Evolutionary conservation across 2,113 vertebrate species (phyloP).

Genomic region (Montifringilla adamsi): DNA sequence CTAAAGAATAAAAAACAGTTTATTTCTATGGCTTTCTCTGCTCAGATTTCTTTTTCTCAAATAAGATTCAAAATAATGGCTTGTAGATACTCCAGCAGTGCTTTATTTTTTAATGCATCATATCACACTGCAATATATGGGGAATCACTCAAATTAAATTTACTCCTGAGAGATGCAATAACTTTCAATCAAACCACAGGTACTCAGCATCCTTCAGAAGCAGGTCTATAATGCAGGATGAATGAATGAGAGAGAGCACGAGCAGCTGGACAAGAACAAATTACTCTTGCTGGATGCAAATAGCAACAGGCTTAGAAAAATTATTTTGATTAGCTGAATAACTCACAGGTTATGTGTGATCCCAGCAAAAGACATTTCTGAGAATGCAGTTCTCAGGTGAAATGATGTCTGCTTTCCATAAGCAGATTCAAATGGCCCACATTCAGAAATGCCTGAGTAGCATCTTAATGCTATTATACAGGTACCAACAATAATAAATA

Average conservation of each 20-base stretch:
- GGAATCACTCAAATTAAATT: slow-evolving; percentile 38
- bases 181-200: slow-evolving; percentile 37
- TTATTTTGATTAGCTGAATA: background rate
- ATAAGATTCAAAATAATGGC: background rate
- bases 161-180: slow-evolving; percentile 7
- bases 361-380: background rate
- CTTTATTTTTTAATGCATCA: slow-evolving; percentile 26
- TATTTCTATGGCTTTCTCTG: background rate
- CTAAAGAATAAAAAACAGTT: background rate
- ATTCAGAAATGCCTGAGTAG: background rate
- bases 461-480: background rate
- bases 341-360: background rate
- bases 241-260: background rate
- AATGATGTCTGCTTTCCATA: background rate
- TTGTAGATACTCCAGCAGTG: background rate
- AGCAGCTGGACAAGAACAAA: background rate
- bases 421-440: background rate
- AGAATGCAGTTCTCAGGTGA: background rate
- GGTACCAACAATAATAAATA: background rate
- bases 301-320: background rate
- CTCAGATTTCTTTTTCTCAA: background rate
- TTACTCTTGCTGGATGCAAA: background rate
- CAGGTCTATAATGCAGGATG: background rate
- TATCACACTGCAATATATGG: background rate
- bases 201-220: background rate